phyloP scores from a whole-genome alignment of 2,797 vertebrate species.

The Eulemur coronatus region DNA sequence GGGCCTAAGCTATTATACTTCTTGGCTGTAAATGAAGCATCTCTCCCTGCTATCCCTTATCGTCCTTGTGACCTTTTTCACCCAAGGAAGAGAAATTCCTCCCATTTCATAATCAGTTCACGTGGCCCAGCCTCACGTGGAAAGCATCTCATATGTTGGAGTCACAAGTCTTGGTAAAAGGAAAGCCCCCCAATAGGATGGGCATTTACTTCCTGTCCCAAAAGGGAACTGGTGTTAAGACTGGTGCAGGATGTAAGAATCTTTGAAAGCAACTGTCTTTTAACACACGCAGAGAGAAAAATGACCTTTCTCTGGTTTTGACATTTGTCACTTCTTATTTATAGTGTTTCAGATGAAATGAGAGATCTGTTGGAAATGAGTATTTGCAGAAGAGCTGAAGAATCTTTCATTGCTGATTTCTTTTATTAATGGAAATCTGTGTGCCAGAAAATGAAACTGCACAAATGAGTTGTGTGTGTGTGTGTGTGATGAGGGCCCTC shows the following conservation, averaged over 20 bases:
- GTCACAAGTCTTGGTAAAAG: neutral
- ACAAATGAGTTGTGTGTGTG: neutral
- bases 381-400: neutral
- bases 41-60: neutral
- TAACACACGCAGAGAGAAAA: neutral
- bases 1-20: neutral
- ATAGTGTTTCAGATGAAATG: neutral
- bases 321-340: neutral
- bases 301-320: neutral
- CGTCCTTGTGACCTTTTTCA: neutral
- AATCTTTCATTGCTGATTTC: neutral
- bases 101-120: neutral
- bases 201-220: neutral
- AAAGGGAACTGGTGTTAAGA: neutral
- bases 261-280: neutral
- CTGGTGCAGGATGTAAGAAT: neutral
- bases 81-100: neutral
- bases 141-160: neutral
- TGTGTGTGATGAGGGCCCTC: too few species aligned
- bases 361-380: neutral
- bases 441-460: neutral
- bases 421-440: neutral
- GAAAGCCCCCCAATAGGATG: neutral
- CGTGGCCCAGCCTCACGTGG: neutral
- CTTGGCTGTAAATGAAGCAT: neutral